Evolutionary conservation across 2,888 invertebrate genomes (phyloP).

Genomic region (Folsomia manolachei): DNA sequence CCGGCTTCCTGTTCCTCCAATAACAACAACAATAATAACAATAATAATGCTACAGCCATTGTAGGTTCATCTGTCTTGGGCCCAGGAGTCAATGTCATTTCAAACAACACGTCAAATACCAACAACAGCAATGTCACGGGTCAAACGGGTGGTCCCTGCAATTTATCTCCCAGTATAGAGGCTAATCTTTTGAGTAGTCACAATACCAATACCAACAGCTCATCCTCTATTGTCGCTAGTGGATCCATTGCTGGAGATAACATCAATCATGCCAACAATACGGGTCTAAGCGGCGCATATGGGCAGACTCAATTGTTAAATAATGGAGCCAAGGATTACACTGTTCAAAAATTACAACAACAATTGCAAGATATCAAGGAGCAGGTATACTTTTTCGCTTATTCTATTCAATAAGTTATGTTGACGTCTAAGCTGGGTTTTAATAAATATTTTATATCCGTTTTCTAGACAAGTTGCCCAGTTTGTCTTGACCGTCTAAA

Average conservation of each 20-base stretch:
- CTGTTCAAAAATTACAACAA: conserved; percentile 83
- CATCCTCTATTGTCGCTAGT: conserved; percentile 7
- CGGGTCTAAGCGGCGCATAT: conserved; percentile 38
- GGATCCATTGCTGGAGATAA: conserved; percentile 43
- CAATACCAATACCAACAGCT: conserved; percentile 18
- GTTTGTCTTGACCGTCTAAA: conserved; percentile 95
- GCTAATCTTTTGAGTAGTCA: conserved; percentile 47
- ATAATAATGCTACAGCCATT: conserved; percentile 23
- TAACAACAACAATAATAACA: conserved; percentile 33
- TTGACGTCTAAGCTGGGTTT: background rate
- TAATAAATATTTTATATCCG: conserved; percentile 51
- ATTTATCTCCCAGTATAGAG: conserved; percentile 49
- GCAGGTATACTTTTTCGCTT: too few species aligned
- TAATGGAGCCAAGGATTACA: conserved; percentile 67
- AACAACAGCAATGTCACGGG: conserved; percentile 19
- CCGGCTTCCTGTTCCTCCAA: conserved; percentile 40
- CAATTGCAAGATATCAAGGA: conserved; percentile 96
- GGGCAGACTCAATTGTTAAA: conserved; percentile 58
- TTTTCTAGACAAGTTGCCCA: conserved; percentile 87
- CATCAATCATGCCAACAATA: conserved; percentile 45
- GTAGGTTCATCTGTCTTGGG: conserved; percentile 28
- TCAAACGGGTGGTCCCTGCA: too few species aligned
- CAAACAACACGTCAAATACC: conserved; percentile 27
- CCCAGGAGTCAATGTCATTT: conserved; percentile 33
- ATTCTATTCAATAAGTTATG: background rate